These are phyloP conservation scores for Cataglyphis cursor DNA, from an alignment of 2,888 invertebrate species.

Conservation along the genomic window DNA sequence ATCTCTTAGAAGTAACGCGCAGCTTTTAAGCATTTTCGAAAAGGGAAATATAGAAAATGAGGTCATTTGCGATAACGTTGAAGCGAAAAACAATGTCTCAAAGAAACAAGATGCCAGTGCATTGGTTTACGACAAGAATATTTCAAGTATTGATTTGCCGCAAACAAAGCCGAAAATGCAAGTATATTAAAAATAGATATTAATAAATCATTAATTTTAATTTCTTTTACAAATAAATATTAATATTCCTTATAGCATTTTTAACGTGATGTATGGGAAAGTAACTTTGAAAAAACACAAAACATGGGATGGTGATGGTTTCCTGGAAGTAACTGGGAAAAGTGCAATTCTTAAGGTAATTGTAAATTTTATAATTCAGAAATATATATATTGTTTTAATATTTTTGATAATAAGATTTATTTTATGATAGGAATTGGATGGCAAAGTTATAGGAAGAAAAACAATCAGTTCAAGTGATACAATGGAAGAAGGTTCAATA, in stretches of 20 bases:
- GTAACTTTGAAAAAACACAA: conserved; percentile 91
- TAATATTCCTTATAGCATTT: background rate
- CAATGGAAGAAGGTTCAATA: conserved; percentile 85
- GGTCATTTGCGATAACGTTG: background rate
- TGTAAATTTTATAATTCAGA: background rate
- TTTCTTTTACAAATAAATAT: conserved; percentile 11
- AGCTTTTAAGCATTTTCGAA: conserved; percentile 63
- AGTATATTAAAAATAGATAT: background rate
- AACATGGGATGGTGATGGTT: conserved; percentile 91
- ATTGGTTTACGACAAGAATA: conserved; percentile 7
- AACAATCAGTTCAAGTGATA: conserved; percentile 72
- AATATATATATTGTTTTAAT: background rate
- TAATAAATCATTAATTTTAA: background rate
- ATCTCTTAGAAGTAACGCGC: conserved; percentile 55
- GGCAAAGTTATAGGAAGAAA: conserved; percentile 89
- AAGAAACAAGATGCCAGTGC: background rate
- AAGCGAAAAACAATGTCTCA: background rate
- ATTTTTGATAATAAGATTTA: background rate
- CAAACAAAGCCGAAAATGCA: conserved; percentile 54
- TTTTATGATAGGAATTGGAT: conserved; percentile 85
- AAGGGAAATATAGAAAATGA: conserved; percentile 9
- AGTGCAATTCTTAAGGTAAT: conserved; percentile 85
- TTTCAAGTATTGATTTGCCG: background rate
- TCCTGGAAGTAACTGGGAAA: conserved; percentile 86
- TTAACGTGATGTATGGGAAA: conserved; percentile 89